Conservation (phyloP, 1,140 invertebrate genomes). For the Ruditapes philippinarum region DNA sequence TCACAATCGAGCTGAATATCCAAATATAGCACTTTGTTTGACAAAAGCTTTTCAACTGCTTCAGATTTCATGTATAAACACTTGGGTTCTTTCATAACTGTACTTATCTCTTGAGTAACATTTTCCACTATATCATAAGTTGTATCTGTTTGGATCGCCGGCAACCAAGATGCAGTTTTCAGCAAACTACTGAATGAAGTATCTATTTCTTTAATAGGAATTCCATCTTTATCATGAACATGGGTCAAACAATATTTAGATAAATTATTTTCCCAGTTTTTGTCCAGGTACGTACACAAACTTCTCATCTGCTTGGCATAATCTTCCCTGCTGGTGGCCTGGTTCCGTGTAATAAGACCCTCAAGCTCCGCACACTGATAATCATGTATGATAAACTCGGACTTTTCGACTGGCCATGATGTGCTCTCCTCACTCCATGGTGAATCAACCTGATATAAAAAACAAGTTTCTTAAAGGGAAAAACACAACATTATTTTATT, state of each 20-base stretch:
- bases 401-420: constrained; percentile 41
- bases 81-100: constrained; percentile 67
- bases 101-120: constrained; percentile 24
- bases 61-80: constrained; percentile 70
- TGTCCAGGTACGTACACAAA: constrained; percentile 34
- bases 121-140: constrained; percentile 14
- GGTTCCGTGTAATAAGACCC: constrained; percentile 10
- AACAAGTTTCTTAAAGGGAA: not conserved
- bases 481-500: too few species aligned
- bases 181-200: constrained; percentile 39
- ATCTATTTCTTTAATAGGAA: constrained; percentile 6
- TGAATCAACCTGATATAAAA: constrained; percentile 49
- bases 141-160: constrained; percentile 51
- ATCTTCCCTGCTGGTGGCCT: not conserved
- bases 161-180: constrained; percentile 75
- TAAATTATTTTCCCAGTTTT: not conserved
- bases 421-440: not conserved
- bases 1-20: constrained; percentile 54
- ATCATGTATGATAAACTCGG: constrained; percentile 41
- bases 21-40: constrained; percentile 77
- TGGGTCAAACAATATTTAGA: not conserved
- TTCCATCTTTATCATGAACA: constrained; percentile 37
- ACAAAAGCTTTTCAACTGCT: constrained; percentile 68
- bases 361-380: constrained; percentile 32
- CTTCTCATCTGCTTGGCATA: constrained; percentile 47